Base-by-base conservation (phyloP, 2,113 vertebrate species). In the Ariopsis seemanni region DNA sequence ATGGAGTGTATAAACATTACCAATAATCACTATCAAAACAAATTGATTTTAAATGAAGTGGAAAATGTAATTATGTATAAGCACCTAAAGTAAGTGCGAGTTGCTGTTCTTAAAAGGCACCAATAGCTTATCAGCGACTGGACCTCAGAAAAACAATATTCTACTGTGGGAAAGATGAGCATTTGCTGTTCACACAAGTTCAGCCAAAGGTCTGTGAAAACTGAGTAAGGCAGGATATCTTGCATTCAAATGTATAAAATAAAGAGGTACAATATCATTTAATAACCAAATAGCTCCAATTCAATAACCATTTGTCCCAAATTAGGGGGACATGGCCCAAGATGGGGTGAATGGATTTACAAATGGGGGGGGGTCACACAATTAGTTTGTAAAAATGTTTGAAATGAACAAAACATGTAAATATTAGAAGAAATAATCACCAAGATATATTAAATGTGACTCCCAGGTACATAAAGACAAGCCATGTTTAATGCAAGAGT, bases 181-280 rank as follows among this genome's bases (percentile, higher is more conserved):
- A 34, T 65, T 83, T 10, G 30, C n/a, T 27, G 83, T 81, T 91
- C 86, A 55, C 87, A 89, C 34, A 50, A 67, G 82, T 85, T 89
- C 89, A 90, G 88, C 77, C 89, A 89, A 86, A 87, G 55, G 82
- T 87, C 65, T 78, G 78, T 82, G 42, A 83, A 79, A 58, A 53
- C 48, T 30, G 34, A 20, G 12, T 5, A 85, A 8, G 8, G 25
- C 79, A 60, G 58, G 63, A 81, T 22, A 5, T 80, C 50, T 48
- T n/a, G 7, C 75, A 80, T 7, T 50, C 9, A 62, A 25, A 58
- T 1, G n/a, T 22, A 50, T 8, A 6, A 57, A 86, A 42, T 4
- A 20, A 10, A 83, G 20, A 55, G 12, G 22, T 53, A 52, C 4
- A 5, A 30, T 50, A 79, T 11, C 75, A 15, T 58, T 2, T 57